Base-by-base conservation (phyloP, 2,113 vertebrate species). In the Pollachius pollachius region DNA sequence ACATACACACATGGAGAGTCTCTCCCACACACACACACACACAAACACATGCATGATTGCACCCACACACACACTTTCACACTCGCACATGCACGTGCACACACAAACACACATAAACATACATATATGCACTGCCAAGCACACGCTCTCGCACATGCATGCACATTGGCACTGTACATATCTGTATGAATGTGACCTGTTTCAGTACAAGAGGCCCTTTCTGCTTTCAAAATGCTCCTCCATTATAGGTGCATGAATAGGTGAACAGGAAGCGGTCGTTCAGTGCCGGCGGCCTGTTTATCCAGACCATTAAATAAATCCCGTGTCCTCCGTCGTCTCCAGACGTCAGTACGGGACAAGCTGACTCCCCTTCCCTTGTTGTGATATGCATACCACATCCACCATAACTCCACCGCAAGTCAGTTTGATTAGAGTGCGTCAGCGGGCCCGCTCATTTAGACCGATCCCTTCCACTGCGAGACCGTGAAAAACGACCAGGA, bases 341-440 rank as follows among this genome's bases (percentile, higher is more conserved):
- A 48, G 41, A 13, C 7, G 37, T 41, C 37, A 9, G 0, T 11
- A 48, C 12, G 41, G 12, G 41, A 48, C 41, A 48, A 9, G 41
- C 41, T 13, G 41, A 48, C 41, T 48, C 41, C 41, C 41, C 11
- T 13, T 48, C 9, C 41, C 5, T 48, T 15, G 68, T 52, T 57
- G 68, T 41, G 52, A 67, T 64, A 70, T 54, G 6, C 15, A 1
- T 30, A 30, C 73, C 13, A 59, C 60, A 57, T 3, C 15, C 18
- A 62, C 71, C 69, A 68, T 60, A 77, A 84, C 64, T 15, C 56
- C 23, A 52, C 65, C 17, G 65, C 68, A 60, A 60, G 67, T 34
- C 37, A 1, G 58, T 79, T 69, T 81, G 69, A 83, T 78, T 59
- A 67, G 25, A 65, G 48, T 77, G 62, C 68, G 67, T 64, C 63